phyloP scores from a whole-genome alignment of 2,888 invertebrate genomes.

The Argynnis bischoffii region DNA sequence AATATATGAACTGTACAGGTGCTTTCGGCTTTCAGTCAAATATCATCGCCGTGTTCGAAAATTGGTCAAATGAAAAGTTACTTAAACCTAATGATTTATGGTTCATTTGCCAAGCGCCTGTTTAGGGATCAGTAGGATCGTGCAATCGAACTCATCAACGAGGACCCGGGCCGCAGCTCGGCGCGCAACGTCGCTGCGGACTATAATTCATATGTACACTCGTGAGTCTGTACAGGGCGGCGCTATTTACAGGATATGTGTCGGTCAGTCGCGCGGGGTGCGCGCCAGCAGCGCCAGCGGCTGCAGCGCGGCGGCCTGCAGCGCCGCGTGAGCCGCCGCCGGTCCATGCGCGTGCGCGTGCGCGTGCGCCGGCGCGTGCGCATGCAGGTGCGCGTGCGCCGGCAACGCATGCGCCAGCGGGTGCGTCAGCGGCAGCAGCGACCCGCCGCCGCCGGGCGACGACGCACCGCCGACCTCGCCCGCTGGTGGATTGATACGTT shows the following conservation, averaged over 20 bases:
- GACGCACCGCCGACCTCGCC: slow-evolving; percentile 57
- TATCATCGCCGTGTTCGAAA: background rate
- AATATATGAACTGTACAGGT: background rate
- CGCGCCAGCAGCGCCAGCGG: slow-evolving; percentile 68
- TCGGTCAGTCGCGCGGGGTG: slow-evolving; percentile 61
- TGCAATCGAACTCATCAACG: slow-evolving; percentile 30
- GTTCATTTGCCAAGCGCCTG: background rate
- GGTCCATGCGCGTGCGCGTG: slow-evolving; percentile 81
- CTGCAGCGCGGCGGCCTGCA: slow-evolving; percentile 62
- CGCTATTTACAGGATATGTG: slow-evolving; percentile 53
- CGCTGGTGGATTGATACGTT: slow-evolving; percentile 96
- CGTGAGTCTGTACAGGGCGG: slow-evolving; percentile 41
- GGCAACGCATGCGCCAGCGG: slow-evolving; percentile 61
- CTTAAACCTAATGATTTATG: background rate
- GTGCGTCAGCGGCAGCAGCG: slow-evolving; percentile 58
- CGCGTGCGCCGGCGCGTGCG: slow-evolving; percentile 54
- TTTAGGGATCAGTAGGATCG: background rate
- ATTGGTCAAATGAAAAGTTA: background rate
- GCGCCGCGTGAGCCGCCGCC: slow-evolving; percentile 81
- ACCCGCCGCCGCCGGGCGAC: slow-evolving; percentile 77
- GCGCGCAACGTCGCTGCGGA: slow-evolving; percentile 36
- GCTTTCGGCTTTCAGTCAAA: background rate
- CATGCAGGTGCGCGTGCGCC: slow-evolving; percentile 66
- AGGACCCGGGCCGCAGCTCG: slow-evolving; percentile 22
- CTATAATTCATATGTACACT: slow-evolving; percentile 41